Base-by-base conservation (phyloP, 92 coral and sea anemone genomes). In the Zoanthus sociatus region DNA sequence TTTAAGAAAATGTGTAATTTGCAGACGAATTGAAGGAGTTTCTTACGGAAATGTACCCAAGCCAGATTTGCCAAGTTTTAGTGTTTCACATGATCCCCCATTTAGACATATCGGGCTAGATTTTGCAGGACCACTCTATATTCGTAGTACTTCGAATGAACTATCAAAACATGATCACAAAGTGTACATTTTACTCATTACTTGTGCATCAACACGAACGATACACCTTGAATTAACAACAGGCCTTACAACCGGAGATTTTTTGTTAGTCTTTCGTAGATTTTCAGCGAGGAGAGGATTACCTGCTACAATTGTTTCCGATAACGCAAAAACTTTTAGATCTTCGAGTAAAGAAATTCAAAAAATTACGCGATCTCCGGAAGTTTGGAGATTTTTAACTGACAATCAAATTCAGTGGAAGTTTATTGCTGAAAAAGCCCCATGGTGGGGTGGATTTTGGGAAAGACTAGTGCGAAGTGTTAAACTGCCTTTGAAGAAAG, bases 371-470 rank as follows among this genome's bases (percentile, higher is more conserved):
- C 77, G 89, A 85, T 67, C 93, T 66, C 69, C 79, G 37, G 92
- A 93, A 82, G 93, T 90, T 20, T 84, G 88, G 71, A 75, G 82
- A 31, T 88, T 88, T 73, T 87, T 88, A 13, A 64, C 73, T 10
- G 86, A 90, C 89, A 89, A 90, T 44, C 93, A 58, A 15, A 89
- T 89, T 21, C 7, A 54, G 10, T 93, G 91, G 94, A 76, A 73
- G 46, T 92, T 86, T 74, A 93, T 91, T 18, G 81, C 87, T 82
- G 89, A 93, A 42, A 79, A 82, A 58, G 96, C 92, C 68, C 92
- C 94, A 37, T 93, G 94, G 92, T 91, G 94, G 92, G 96, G 92
- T 55, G 96, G 92, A 15, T 93, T 82, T 75, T 93, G 93, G 94
- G 94, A 93, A 63, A 33, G 96, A 14, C 76, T 91, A 8, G 89